These are phyloP conservation scores for Syngnathus rostellatus DNA, from an alignment of 2,797 vertebrate genomes.

Conservation along the genomic window DNA sequence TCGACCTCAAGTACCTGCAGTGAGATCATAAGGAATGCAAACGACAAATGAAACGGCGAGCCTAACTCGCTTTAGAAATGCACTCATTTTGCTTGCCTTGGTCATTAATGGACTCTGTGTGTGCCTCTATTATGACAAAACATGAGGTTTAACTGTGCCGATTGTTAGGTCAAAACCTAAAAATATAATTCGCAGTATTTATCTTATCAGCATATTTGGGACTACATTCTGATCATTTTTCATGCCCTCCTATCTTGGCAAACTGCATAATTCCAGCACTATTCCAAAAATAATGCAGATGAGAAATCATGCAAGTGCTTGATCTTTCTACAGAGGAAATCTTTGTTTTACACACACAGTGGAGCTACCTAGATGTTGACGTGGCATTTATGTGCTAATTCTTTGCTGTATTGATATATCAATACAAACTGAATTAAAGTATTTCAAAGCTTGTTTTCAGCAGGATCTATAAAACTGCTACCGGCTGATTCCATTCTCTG, in stretches of 20 bases:
- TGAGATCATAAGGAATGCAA: conserved; percentile 1
- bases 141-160: background rate
- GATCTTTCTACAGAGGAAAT: background rate
- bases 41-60: background rate
- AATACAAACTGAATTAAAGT: background rate
- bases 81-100: background rate
- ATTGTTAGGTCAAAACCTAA: background rate
- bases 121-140: background rate
- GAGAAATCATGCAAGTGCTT: background rate
- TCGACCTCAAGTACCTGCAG: conserved; percentile 8
- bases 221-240: background rate
- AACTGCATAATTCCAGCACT: background rate
- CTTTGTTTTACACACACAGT: background rate
- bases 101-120: background rate
- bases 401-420: background rate
- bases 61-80: background rate
- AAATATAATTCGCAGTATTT: background rate
- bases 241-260: background rate
- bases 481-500: background rate
- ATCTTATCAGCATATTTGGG: background rate
- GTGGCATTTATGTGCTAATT: background rate
- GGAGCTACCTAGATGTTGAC: background rate
- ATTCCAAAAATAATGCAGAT: background rate
- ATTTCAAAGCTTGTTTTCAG: background rate
- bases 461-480: background rate